Conservation (phyloP, 2,888 invertebrate genomes). For the Epirrhoe alternata region DNA sequence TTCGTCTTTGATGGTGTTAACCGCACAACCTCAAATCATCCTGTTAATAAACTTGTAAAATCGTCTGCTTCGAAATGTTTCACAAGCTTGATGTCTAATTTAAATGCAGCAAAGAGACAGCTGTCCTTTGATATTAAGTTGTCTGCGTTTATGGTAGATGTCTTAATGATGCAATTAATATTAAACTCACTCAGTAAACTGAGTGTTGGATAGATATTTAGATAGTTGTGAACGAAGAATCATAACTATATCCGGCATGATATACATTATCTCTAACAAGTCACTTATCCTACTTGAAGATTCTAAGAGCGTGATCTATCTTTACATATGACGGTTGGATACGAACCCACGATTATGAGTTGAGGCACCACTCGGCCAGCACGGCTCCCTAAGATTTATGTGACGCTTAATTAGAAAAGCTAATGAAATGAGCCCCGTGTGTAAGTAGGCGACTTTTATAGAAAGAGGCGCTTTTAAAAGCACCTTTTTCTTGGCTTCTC, state of each 20-base stretch:
- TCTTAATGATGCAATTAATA: neutral
- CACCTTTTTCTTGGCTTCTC: neutral
- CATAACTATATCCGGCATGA: no score
- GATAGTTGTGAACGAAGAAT: no score
- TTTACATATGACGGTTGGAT: no score
- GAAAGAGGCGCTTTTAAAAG: no score
- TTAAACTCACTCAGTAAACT: neutral
- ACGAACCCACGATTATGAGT: no score
- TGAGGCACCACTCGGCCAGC: no score
- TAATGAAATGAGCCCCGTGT: no score
- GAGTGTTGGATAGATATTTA: neutral
- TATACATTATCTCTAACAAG: no score
- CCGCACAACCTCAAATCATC: neutral
- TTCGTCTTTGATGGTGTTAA: conserved; percentile 6
- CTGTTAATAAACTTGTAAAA: neutral
- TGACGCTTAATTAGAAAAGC: neutral
- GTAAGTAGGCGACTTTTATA: no score
- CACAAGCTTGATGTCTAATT: neutral
- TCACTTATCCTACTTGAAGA: no score
- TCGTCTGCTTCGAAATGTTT: neutral
- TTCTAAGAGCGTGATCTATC: no score
- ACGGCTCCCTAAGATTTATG: no score
- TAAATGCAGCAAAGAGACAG: neutral
- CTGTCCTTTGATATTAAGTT: neutral
- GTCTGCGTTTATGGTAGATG: neutral